Conservation (phyloP, 1,140 invertebrate species). For the Araneus ventricosus region DNA sequence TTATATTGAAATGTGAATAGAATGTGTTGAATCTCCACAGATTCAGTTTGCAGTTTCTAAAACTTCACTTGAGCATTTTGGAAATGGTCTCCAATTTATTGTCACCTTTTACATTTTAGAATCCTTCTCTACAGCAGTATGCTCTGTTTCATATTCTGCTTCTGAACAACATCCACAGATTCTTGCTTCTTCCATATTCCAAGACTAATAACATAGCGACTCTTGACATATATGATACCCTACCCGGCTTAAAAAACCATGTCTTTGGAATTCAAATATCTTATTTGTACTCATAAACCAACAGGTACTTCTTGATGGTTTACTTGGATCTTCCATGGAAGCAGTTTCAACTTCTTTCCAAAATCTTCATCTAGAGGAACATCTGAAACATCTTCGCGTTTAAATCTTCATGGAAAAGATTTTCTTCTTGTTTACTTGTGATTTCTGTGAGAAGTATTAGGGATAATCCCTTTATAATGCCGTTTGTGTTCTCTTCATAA, state of each 20-base stretch:
- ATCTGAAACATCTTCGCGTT: constrained; percentile 38
- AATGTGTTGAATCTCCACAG: background rate
- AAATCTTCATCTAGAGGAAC: constrained; percentile 32
- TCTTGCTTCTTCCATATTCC: constrained; percentile 1
- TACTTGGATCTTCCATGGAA: background rate
- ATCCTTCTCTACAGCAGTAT: background rate
- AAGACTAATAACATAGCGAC: background rate
- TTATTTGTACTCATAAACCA: constrained; percentile 23
- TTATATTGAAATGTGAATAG: too few relatives aligned
- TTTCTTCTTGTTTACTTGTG: too few relatives aligned
- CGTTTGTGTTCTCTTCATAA: background rate
- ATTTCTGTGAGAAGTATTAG: background rate
- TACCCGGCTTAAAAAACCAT: constrained; percentile 11
- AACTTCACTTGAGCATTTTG: background rate
- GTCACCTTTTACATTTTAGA: background rate
- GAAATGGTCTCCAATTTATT: background rate
- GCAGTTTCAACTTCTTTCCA: constrained; percentile 61
- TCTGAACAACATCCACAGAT: constrained; percentile 7
- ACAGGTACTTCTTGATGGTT: background rate
- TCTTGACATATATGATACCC: background rate
- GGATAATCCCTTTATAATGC: background rate
- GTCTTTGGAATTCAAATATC: background rate
- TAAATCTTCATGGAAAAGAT: background rate
- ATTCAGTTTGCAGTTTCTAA: background rate
- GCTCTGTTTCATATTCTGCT: background rate